Conservation (phyloP, 30 jellyfish, hydroid and myxozoan genomes). For the Rhopilema esculentum region DNA sequence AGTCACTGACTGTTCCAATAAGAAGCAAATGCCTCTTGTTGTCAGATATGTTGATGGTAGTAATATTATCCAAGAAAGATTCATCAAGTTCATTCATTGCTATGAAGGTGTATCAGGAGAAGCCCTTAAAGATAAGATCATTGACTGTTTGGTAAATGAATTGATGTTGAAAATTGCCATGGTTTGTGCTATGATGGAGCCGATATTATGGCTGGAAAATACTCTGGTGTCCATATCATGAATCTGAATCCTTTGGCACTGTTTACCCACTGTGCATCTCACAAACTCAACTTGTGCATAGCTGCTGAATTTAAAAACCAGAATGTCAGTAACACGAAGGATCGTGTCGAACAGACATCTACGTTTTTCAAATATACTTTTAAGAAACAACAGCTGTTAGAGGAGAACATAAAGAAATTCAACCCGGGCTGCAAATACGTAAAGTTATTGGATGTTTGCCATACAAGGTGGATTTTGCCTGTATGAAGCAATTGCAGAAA, state of each 20-base stretch:
- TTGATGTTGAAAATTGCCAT: constrained; percentile 12
- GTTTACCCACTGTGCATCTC: constrained; percentile 28
- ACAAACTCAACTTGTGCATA: constrained; percentile 1
- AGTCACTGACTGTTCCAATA: constrained; percentile 51
- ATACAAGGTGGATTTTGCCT: constrained; percentile 78
- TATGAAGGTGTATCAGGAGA: constrained; percentile 13
- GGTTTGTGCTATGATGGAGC: constrained; percentile 67
- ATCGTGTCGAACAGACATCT: not conserved
- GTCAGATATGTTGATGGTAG: constrained; percentile 31
- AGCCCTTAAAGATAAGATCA: not conserved
- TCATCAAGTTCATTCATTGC: constrained; percentile 26
- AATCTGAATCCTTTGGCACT: constrained; percentile 6
- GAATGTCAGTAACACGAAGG: not conserved
- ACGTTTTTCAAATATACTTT: not conserved
- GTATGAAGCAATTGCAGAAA: constrained; percentile 38
- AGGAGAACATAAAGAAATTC: not conserved
- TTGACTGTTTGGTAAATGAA: not conserved
- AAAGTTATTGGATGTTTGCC: constrained; percentile 63
- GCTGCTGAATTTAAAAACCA: constrained; percentile 8
- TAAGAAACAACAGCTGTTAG: not conserved
- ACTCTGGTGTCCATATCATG: constrained; percentile 15
- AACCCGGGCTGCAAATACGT: constrained; percentile 12
- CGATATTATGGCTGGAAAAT: constrained; percentile 56
- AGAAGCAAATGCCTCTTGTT: constrained; percentile 64
- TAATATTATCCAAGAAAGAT: constrained; percentile 6